These are phyloP conservation scores for Dastarcus helophoroides DNA, from an alignment of 2,888 invertebrate genomes.

Conservation along the genomic window DNA sequence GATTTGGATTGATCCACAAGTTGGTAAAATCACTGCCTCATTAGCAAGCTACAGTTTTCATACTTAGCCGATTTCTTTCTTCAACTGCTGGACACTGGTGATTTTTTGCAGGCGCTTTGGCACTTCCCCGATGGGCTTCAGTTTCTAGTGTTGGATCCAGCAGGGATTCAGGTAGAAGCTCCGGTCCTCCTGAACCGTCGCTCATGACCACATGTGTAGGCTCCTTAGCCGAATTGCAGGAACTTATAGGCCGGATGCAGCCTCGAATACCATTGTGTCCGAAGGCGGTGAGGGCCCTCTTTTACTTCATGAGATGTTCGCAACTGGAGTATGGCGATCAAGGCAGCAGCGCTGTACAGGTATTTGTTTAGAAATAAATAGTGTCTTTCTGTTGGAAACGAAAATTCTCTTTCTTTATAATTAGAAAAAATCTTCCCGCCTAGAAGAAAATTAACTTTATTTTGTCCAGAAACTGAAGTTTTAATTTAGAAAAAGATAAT, in stretches of 20 bases:
- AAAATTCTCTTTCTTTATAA: too few species aligned
- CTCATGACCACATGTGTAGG: slow-evolving; percentile 83
- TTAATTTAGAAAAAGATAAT: too few species aligned
- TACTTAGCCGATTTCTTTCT: too few species aligned
- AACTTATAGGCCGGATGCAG: slow-evolving; percentile 53
- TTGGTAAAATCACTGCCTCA: too few species aligned
- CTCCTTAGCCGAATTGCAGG: slow-evolving; percentile 65
- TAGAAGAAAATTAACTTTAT: too few species aligned
- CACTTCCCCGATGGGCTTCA: slow-evolving; percentile 67
- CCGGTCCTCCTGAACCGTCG: slow-evolving; percentile 50
- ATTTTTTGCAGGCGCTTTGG: slow-evolving; percentile 68
- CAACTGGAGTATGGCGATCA: slow-evolving; percentile 47
- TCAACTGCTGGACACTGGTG: too few species aligned
- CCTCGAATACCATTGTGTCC: slow-evolving; percentile 42
- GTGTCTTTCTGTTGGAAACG: too few species aligned
- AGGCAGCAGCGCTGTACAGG: slow-evolving; percentile 29
- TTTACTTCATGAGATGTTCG: slow-evolving; percentile 88
- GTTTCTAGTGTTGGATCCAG: slow-evolving; percentile 39
- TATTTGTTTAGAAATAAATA: slow-evolving; percentile 9
- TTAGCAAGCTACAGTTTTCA: too few species aligned
- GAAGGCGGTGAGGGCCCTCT: slow-evolving; percentile 69
- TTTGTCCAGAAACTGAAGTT: too few species aligned
- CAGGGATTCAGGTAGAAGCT: slow-evolving; percentile 34
- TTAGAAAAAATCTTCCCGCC: too few species aligned
- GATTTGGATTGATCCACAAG: too few species aligned